phyloP scores from a whole-genome alignment of 2,797 vertebrate genomes.

The Rhodeus uyekii region DNA sequence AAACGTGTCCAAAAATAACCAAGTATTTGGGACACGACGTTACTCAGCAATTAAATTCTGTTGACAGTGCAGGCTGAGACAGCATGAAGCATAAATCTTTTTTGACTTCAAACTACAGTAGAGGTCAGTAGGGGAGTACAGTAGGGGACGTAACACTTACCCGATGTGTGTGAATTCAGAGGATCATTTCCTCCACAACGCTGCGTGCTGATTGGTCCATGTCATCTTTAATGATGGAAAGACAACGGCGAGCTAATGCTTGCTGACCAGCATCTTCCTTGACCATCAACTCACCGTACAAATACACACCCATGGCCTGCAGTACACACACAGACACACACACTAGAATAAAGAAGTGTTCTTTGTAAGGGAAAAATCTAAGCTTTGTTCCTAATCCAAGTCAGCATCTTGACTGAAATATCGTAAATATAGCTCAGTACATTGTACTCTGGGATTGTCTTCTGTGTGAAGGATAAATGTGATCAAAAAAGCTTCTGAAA shows the following conservation, averaged over 20 bases:
- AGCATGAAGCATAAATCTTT: no score
- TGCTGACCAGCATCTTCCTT: conserved; percentile 88
- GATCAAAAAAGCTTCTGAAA: background rate
- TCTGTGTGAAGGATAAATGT: background rate
- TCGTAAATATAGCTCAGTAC: background rate
- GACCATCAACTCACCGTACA: conserved; percentile 97
- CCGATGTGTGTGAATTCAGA: conserved; percentile 72
- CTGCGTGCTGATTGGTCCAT: conserved; percentile 87
- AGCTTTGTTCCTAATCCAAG: background rate
- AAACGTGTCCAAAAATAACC: background rate
- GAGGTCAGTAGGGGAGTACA: no score
- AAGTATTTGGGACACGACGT: no score
- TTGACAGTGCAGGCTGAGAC: no score
- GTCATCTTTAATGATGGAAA: conserved; percentile 78
- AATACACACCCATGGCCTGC: conserved; percentile 96
- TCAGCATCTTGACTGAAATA: background rate
- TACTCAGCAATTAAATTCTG: no score
- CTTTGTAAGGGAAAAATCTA: background rate
- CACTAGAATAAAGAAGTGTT: background rate
- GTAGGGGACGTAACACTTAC: conserved; percentile 28
- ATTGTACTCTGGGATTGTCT: background rate
- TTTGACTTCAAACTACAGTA: conserved; percentile 42
- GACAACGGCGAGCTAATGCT: conserved; percentile 84
- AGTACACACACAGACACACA: conserved; percentile 40
- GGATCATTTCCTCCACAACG: conserved; percentile 93